A percentile compares a stretch with the other conserved stretches of the same genome.
Evolutionary conservation across 1,140 invertebrate species (phyloP).

Genomic region (Hydropsyche tenuis): DNA sequence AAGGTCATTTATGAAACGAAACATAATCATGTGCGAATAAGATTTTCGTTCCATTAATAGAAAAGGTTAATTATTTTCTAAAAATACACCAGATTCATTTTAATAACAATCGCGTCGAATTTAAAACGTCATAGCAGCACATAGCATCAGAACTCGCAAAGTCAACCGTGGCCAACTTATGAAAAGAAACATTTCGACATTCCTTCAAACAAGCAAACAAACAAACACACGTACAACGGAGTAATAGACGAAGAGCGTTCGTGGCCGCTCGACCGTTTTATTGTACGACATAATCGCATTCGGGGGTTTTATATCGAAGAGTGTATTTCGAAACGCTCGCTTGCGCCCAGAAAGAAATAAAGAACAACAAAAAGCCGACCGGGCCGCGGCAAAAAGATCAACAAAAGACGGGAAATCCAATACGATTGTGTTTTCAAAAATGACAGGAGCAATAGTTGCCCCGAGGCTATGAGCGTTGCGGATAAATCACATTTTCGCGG

Average conservation of each 20-base stretch:
- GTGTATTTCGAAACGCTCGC: neutral
- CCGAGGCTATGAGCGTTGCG: constrained; percentile 27
- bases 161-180: too few species aligned
- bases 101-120: too few species aligned
- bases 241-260: too few species aligned
- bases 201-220: constrained; percentile 10
- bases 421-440: constrained; percentile 35
- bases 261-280: too few species aligned
- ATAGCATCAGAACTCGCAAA: too few species aligned
- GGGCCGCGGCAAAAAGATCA: neutral
- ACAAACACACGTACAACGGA: neutral
- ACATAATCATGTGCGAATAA: too few species aligned
- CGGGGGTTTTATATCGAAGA: neutral
- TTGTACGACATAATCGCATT: neutral
- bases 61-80: too few species aligned
- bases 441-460: constrained; percentile 38
- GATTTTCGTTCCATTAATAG: too few species aligned
- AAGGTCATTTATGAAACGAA: too few species aligned
- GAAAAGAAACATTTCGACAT: neutral
- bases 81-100: too few species aligned
- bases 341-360: too few species aligned
- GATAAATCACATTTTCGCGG: constrained; percentile 36
- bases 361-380: neutral
- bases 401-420: constrained; percentile 11
- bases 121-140: too few species aligned